These are phyloP conservation scores for Scomber scombrus DNA, from an alignment of 2,113 vertebrate genomes.

Conservation along the genomic window DNA sequence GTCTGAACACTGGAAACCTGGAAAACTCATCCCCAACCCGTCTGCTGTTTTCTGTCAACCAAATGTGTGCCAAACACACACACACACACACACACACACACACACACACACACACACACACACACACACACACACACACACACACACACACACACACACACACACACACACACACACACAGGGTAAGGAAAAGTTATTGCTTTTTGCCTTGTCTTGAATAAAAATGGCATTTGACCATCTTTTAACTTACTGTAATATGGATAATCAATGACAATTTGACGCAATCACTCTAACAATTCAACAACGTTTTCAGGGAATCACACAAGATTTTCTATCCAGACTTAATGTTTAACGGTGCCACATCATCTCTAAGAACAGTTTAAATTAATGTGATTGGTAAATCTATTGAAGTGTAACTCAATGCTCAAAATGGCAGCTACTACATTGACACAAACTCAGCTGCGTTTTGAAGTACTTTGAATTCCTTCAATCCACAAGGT, in stretches of 20 bases:
- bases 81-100: constrained; percentile 45
- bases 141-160: constrained; percentile 28
- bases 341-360: not conserved
- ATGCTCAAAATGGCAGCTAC: constrained; percentile 27
- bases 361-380: not conserved
- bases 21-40: constrained; percentile 65
- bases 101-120: constrained; percentile 22
- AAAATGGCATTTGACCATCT: constrained; percentile 60
- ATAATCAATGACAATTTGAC: constrained; percentile 41
- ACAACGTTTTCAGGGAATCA: constrained; percentile 54
- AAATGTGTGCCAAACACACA: constrained; percentile 84
- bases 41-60: constrained; percentile 77
- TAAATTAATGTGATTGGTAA: not conserved
- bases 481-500: constrained; percentile 1
- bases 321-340: not conserved
- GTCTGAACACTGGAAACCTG: constrained; percentile 54
- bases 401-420: constrained; percentile 17
- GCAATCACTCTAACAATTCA: constrained; percentile 11
- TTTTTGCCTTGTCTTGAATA: constrained; percentile 46
- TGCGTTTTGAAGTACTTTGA: not conserved
- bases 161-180: constrained; percentile 24
- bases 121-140: constrained; percentile 29
- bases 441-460: constrained; percentile 3
- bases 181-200: constrained; percentile 29
- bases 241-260: constrained; percentile 30